Base-by-base conservation (phyloP, 1,140 invertebrate genomes). In the Drosophila lini region DNA sequence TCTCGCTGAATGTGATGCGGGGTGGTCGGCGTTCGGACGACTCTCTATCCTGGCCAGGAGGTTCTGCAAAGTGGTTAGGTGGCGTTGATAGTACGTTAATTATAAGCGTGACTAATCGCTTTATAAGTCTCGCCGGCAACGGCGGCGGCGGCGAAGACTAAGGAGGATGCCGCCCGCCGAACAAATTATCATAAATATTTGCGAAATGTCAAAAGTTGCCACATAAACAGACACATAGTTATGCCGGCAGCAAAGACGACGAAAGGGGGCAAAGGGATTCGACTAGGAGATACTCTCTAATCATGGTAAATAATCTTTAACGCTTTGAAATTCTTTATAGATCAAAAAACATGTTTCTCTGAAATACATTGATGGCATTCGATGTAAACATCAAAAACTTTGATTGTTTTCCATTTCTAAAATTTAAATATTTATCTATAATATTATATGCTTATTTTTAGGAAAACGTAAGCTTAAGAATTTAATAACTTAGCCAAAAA, bases 1-100 rank as follows among this genome's bases (percentile, higher is more conserved):
- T 92, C 22, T 92, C 91, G 55, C 90, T 92, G 25, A 92, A 92
- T 13, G 90, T 83, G 19, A 92, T 81, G 47, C 84, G 79, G 34
- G 77, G 82, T 19, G 78, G 58, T 53, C 40, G 67, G 28, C 69
- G 45, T 7, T 47, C 11, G 56, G 22, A 5, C 38, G 19, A 3
- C 44, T 31, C 44, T 22, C 36, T 28, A n/a, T 74, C 45, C 25
- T 53, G 53, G 36, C 77, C 65, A 81, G 80, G 78, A 80, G 85
- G 62, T 68, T 89, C 84, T 88, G 52, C 56, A 68, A 77, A 60
- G 16, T 40, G 55, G 25, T 10, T 10, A 31, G 4, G 10, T 8
- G 48, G 16, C 31, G 48, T 13, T 7, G 31, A 13, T 5, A 31
- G 22, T 34, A 31, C 22, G 53, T 50, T 55, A 55, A 45, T 48